These are phyloP conservation scores for Schlechtendalia chinensis DNA, from an alignment of 1,140 invertebrate species.

Conservation along the genomic window DNA sequence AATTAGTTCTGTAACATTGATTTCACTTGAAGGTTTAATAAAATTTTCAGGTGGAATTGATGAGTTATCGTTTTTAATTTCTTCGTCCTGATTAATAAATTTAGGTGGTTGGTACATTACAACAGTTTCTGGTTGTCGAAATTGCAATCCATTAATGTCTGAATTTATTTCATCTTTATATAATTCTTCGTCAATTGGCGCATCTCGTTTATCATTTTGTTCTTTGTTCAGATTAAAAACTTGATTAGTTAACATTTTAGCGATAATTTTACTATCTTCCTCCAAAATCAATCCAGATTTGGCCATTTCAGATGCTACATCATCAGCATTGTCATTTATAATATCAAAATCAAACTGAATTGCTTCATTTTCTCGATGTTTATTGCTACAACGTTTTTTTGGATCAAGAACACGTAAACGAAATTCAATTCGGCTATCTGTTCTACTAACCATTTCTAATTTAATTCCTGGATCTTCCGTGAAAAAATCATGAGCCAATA, in stretches of 20 bases:
- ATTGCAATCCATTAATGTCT: constrained; percentile 28
- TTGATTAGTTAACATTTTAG: constrained; percentile 83
- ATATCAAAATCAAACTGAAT: constrained; percentile 99
- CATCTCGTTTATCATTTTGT: constrained; percentile 61
- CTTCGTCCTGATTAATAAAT: constrained; percentile 38
- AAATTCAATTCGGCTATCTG: constrained; percentile 76
- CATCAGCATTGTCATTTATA: constrained; percentile 86
- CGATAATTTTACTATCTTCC: constrained; percentile 85
- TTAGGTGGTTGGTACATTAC: constrained; percentile 33
- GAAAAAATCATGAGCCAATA: constrained; percentile 96
- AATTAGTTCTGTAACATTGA: constrained; percentile 43
- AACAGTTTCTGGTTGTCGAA: constrained; percentile 43
- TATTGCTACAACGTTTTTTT: constrained; percentile 86
- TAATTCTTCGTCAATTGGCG: constrained; percentile 40
- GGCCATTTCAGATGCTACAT: constrained; percentile 94
- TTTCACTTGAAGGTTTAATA: constrained; percentile 34
- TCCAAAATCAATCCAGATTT: constrained; percentile 85
- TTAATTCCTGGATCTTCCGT: constrained; percentile 92
- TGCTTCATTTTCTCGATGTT: constrained; percentile 98
- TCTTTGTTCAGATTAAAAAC: constrained; percentile 67
- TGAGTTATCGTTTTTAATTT: constrained; percentile 24
- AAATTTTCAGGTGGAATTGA: not conserved
- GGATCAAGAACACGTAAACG: constrained; percentile 92
- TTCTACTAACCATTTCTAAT: constrained; percentile 83
- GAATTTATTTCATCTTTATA: constrained; percentile 38